Conservation (phyloP, 2,888 invertebrate species). For the Luperina testacea region DNA sequence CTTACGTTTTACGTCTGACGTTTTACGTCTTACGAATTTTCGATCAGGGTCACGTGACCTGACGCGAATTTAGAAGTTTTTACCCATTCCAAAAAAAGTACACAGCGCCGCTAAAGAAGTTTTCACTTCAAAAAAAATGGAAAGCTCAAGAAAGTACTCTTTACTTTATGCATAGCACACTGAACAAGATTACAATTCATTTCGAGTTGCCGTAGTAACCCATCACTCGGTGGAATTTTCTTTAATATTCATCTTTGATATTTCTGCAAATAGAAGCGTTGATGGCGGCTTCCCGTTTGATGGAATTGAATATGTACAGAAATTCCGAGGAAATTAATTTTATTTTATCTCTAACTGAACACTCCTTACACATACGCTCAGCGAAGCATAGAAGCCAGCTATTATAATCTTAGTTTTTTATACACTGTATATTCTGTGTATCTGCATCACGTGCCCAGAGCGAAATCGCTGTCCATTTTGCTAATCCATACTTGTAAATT, state of each 20-base stretch:
- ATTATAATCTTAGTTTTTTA: not conserved
- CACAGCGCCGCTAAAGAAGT: too few species aligned
- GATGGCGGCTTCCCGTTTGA: slow-evolving; percentile 37
- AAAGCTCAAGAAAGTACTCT: slow-evolving; percentile 18
- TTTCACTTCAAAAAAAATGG: slow-evolving; percentile 11
- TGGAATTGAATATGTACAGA: slow-evolving; percentile 40
- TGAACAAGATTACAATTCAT: slow-evolving; percentile 37
- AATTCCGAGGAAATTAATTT: slow-evolving; percentile 29
- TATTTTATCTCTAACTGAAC: slow-evolving; percentile 29
- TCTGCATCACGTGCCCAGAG: not conserved
- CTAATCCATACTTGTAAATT: not conserved
- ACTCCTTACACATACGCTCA: slow-evolving; percentile 12
- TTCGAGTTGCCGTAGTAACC: slow-evolving; percentile 41
- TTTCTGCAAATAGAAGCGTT: slow-evolving; percentile 48
- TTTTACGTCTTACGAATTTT: too few species aligned
- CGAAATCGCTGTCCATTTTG: not conserved
- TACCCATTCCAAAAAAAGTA: too few species aligned
- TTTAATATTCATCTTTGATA: slow-evolving; percentile 48
- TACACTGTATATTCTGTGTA: not conserved
- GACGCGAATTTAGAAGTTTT: too few species aligned
- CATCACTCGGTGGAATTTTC: slow-evolving; percentile 19
- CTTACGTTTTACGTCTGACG: too few species aligned
- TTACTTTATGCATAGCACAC: slow-evolving; percentile 12
- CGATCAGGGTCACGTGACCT: too few species aligned
- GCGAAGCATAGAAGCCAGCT: not conserved